Evolutionary conservation across 2,888 invertebrate species (phyloP).

Genomic region (Caenorhabditis macrosperma): DNA sequence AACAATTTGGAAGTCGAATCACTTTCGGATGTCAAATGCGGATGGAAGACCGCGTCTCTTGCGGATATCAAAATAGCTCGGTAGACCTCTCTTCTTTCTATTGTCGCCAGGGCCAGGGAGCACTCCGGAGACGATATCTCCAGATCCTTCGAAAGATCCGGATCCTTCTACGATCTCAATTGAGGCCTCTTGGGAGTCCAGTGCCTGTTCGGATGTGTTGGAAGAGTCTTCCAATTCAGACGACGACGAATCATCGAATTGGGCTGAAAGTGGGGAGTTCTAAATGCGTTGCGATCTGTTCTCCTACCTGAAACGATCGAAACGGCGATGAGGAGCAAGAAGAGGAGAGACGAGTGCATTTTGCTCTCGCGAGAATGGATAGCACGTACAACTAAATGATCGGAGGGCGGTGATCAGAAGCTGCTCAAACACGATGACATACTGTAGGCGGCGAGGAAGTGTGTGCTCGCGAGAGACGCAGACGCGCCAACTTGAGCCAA

Average conservation of each 20-base stretch:
- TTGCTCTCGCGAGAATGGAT: slow-evolving; percentile 10
- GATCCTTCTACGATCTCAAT: slow-evolving; percentile 10
- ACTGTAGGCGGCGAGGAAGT: slow-evolving; percentile 17
- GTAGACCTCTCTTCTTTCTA: slow-evolving; percentile 40
- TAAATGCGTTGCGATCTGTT: background rate
- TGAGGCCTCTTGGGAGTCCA: background rate
- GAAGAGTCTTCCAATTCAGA: slow-evolving; percentile 4
- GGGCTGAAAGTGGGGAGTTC: background rate
- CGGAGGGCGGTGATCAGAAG: slow-evolving; percentile 30
- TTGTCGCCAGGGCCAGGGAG: slow-evolving; percentile 50
- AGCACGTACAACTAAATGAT: slow-evolving; percentile 26
- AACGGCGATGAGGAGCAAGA: slow-evolving; percentile 26
- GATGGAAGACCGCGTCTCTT: slow-evolving; percentile 48
- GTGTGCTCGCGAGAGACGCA: slow-evolving; percentile 8
- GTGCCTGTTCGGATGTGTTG: background rate
- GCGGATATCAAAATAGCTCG: slow-evolving; percentile 45
- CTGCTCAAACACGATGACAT: slow-evolving; percentile 36
- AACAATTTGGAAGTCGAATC: too few relatives aligned
- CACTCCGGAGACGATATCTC: background rate
- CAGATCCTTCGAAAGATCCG: slow-evolving; percentile 19
- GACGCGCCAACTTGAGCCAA: slow-evolving; percentile 23
- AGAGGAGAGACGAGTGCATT: slow-evolving; percentile 27
- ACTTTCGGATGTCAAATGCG: slow-evolving; percentile 49
- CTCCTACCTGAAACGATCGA: slow-evolving; percentile 12
- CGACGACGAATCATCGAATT: too few relatives aligned